Evolutionary conservation across 2,888 invertebrate genomes (phyloP), one percentile per base, ranked within the genome.

Genomic region (Oscheius sp.): DNA sequence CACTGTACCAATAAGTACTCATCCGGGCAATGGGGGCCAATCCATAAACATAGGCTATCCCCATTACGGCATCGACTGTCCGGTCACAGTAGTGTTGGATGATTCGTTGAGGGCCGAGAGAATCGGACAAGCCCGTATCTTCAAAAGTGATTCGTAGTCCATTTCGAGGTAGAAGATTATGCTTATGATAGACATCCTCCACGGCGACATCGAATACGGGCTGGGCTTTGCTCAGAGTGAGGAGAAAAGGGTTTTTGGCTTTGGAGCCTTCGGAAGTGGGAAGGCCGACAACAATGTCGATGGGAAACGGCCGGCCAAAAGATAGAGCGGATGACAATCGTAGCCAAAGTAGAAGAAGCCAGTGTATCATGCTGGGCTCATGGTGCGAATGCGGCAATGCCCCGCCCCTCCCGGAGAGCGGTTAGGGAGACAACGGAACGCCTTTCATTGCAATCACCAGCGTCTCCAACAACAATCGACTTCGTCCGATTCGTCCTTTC

Each of bases 41-140:
- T 6, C 92, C 92, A 87, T 93, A 94, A 84, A 92, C 92, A 87
- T 93, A 93, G n/a, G 93, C 91, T 38, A 93, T 91, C 0, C 94
- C 94, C 86, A 94, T 90, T 82, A 94, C 92, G 6, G 91, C 93
- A 88, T 93, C 92, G 90, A 90, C 85, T 87, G 78, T 77, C 28
- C 68, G 50, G 49, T 74, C 68, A 50, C 82, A 83, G 67, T 85
- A 84, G 45, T 77, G 80, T 28, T 85, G 78, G 56, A 85, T 78
- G 67, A 85, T 74, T 38, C 75, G 71, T 64, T 85, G 83, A 12
- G 84, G 84, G 1, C 82, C 85, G 51, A 82, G 62, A 8, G 84
- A 78, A 67, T 85, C 85, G 32, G 77, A 76, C 1, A 83, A 68
- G 20, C 71, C 71, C 6, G 85, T 82, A 71, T 85, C 80, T 51